Base-by-base conservation (phyloP, 2,113 vertebrate genomes). In the Pelecanoides urinatrix region DNA sequence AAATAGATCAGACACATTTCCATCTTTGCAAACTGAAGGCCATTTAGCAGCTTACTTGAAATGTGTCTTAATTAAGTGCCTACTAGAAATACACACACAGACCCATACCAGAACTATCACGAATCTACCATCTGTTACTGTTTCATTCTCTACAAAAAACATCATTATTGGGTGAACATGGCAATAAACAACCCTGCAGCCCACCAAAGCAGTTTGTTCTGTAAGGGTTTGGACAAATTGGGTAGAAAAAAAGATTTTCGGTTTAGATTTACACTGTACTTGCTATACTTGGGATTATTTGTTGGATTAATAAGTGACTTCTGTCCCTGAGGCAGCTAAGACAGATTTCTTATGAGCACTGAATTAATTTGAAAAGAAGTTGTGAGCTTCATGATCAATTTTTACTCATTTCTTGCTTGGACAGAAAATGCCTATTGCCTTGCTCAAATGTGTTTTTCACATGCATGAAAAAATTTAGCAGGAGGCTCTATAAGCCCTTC, bases 11-110 rank as follows among this genome's bases (percentile, higher is more conserved):
- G 65, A 40, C 40, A 36, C 27, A 49, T 75, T 96, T 89, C 45
- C 56, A 71, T 75, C 70, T 88, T 95, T 88, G 71, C 61, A 88
- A 74, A 80, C 90, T n/a, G 85, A 89, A 59, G 42, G 70, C 88
- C 66, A 68, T 94, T 90, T 95, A 91, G 65, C 74, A 90, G 65
- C 66, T 90, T 87, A 67, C 88, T 96, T 94, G 84, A 96, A 92
- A 92, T 85, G 81, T 52, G 47, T 88, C 79, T 91, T 85, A 77
- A 94, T 94, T 94, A 96, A 92, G 72, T 88, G 58, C 53, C 80
- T 87, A 13, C 81, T 79, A 75, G 92, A 95, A 94, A 90, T 90
- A 82, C 61, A 67, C 76, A 71, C 30, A 44, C 36, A 94, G 75
- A 90, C 40, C 58, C 22, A 11, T 47, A 72, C 62, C 63, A 65